These are phyloP conservation scores for Balearica regulorum DNA, from an alignment of 2,797 vertebrate genomes.

Conservation along the genomic window DNA sequence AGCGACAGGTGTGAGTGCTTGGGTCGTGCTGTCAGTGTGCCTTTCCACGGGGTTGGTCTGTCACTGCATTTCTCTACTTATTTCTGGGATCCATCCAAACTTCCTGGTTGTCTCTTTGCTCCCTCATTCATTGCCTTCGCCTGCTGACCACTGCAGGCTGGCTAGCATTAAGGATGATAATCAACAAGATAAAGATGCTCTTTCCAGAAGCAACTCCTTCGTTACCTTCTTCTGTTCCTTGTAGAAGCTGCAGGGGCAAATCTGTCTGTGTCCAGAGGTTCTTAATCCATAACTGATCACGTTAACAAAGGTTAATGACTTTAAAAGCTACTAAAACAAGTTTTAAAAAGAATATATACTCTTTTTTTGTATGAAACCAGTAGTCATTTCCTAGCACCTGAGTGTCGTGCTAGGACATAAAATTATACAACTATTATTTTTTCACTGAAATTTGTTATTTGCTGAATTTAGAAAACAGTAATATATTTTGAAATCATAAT, in stretches of 20 bases:
- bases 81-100: not conserved
- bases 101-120: not conserved
- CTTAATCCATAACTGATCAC: not conserved
- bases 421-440: not conserved
- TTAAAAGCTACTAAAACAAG: not conserved
- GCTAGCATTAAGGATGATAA: not conserved
- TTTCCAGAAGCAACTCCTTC: not conserved
- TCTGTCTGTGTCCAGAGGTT: not conserved
- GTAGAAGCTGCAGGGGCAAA: not conserved
- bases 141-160: not conserved
- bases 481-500: not conserved
- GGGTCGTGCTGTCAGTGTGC: accelerated
- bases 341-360: not conserved
- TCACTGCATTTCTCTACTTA: not conserved
- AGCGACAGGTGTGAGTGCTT: accelerated
- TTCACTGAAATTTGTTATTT: not conserved
- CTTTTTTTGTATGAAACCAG: not conserved
- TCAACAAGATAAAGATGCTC: not conserved
- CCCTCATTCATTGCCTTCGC: not conserved
- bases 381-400: not conserved
- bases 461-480: not conserved
- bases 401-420: not conserved
- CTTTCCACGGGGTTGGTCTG: not conserved
- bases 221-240: not conserved
- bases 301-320: not conserved